Base-by-base conservation (phyloP, 2,888 invertebrate genomes). In the Cephus runcator region DNA sequence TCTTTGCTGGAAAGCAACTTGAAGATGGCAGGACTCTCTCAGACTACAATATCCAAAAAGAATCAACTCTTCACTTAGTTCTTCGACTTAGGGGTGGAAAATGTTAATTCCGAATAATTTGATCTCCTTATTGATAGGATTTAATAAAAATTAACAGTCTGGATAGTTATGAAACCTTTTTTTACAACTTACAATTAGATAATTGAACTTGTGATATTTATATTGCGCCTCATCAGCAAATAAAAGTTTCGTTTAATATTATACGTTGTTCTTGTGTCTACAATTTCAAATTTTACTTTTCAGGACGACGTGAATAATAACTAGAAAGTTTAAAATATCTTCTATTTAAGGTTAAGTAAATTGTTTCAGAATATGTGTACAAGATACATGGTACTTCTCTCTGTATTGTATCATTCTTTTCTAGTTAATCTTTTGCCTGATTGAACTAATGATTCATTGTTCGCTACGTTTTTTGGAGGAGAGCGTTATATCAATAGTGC, bases 1-100 rank as follows among this genome's bases (percentile, higher is more conserved):
- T 76, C 31, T 83, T 83, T 33, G 81, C 81, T 71, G 83, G 81
- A 4, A 81, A 83, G 35, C 83, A 83, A 34, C 73, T 81, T 12
- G 83, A 83, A 31, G 83, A 83, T 73, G 82, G 83, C 0, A 77
- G 81, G 1, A 83, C 83, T 4, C 76, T 83, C 12, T 77, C 79
- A 11, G 83, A 83, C 34, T 83, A 82, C 36, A 83, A 83, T 71
- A 83, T 83, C 30, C 83, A 83, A 40, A 83, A 83, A 30, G 83
- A 83, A 33, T 83, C 82, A 3, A 83, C 79, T 23, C 79, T 84
- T 12, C 82, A 83, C 34, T 56, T 82, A 12, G 83, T 83, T 4
- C 78, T 83, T 1, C 82, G 84, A 76, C 83, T 84, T 33, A 80
- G 84, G 30, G 83, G 84, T 73, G 83, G 83, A 34, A 82, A 80